Percentiles rank a stretch among this genome's conserved stretches.
These are phyloP conservation scores for Athalia cordata DNA, from an alignment of 2,888 invertebrate genomes.

Conservation along the genomic window DNA sequence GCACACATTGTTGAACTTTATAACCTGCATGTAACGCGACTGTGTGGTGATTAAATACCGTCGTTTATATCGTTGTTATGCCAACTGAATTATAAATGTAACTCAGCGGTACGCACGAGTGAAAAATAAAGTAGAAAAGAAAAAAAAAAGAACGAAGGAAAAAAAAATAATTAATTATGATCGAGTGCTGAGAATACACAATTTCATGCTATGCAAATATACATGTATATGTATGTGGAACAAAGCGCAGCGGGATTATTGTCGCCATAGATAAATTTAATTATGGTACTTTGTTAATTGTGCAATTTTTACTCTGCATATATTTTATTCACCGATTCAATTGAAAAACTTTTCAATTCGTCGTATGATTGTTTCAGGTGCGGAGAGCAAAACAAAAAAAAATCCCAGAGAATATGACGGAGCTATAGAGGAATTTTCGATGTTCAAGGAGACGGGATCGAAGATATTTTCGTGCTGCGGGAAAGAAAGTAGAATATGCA, in stretches of 20 bases:
- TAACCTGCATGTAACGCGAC: background rate
- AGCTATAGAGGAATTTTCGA: too few relatives aligned
- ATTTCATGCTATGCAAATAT: too few relatives aligned
- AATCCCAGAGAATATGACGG: background rate
- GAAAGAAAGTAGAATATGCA: constrained; percentile 10
- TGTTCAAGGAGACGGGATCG: too few relatives aligned
- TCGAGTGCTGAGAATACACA: too few relatives aligned
- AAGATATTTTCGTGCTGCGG: too few relatives aligned
- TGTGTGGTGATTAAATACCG: constrained; percentile 9
- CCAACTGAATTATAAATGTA: too few relatives aligned
- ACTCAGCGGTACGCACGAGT: too few relatives aligned
- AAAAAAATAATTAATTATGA: background rate
- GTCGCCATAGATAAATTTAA: too few relatives aligned
- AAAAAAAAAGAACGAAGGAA: background rate
- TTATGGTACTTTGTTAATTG: background rate
- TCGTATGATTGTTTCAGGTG: constrained; percentile 33
- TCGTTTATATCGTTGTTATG: background rate
- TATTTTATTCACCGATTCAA: background rate
- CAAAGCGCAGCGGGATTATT: too few relatives aligned
- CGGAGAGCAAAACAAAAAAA: too few relatives aligned
- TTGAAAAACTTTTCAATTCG: background rate
- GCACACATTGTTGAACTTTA: too few relatives aligned
- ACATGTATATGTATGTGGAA: background rate
- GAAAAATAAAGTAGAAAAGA: background rate
- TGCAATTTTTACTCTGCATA: background rate